These are phyloP conservation scores for Luehdorfia chinensis DNA, from an alignment of 1,140 invertebrate species.

Conservation along the genomic window DNA sequence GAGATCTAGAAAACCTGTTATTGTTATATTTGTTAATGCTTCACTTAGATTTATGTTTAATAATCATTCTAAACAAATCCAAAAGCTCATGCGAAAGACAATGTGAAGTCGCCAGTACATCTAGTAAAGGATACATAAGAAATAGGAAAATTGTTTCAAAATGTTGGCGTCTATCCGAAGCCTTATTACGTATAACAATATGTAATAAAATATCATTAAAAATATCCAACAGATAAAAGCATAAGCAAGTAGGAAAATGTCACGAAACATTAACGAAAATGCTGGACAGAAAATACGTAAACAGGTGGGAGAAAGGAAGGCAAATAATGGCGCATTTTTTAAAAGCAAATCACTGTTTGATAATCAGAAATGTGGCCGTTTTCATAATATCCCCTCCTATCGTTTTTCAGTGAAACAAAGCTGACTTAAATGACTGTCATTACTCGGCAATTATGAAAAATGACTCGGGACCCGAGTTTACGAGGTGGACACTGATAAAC, in stretches of 20 bases:
- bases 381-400: constrained; percentile 24
- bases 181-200: too few relatives aligned
- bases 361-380: constrained; percentile 26
- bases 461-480: constrained; percentile 32
- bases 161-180: too few relatives aligned
- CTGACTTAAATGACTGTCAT: constrained; percentile 36
- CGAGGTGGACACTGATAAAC: constrained; percentile 36
- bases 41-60: too few relatives aligned
- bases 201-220: background rate
- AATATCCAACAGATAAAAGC: background rate
- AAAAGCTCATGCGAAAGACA: too few relatives aligned
- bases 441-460: constrained; percentile 52
- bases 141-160: too few relatives aligned
- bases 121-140: too few relatives aligned
- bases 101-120: too few relatives aligned
- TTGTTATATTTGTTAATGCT: too few relatives aligned
- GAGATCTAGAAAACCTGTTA: too few relatives aligned
- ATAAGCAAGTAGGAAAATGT: background rate
- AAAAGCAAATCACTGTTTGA: constrained; percentile 41
- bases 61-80: too few relatives aligned
- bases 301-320: constrained; percentile 8
- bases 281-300: constrained; percentile 2
- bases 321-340: constrained; percentile 35
- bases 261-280: constrained; percentile 1
- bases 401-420: constrained; percentile 31